Evolutionary conservation across 1,140 invertebrate species (phyloP).

Genomic region (Aleiodes sp.): DNA sequence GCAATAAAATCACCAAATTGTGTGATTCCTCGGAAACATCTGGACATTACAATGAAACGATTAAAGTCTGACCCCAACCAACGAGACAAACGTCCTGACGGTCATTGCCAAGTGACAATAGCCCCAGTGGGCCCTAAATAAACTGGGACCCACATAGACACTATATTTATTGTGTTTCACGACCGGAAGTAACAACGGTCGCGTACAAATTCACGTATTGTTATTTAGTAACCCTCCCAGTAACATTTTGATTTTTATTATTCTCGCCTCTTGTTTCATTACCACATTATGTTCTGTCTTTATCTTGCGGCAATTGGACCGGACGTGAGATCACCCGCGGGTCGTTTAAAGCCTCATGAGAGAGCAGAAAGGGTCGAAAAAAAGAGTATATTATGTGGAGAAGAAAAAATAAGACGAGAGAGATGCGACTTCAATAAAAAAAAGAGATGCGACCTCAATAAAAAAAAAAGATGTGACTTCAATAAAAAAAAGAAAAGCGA

Average conservation of each 20-base stretch:
- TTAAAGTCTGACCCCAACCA: background rate
- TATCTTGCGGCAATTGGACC: conserved; percentile 42
- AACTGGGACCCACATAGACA: background rate
- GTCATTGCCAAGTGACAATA: conserved; percentile 19
- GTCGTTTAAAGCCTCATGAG: conserved; percentile 45
- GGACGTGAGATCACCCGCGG: conserved; percentile 55
- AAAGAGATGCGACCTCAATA: too few species aligned
- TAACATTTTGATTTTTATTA: conserved; percentile 42
- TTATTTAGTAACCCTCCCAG: conserved; percentile 53
- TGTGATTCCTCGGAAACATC: background rate
- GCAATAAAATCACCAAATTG: too few species aligned
- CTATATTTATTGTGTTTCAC: background rate
- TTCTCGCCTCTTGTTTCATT: conserved; percentile 35
- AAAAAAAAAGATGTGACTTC: too few species aligned
- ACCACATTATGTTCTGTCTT: background rate
- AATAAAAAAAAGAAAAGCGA: conserved; percentile 30
- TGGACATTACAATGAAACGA: background rate
- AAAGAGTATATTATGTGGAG: too few species aligned
- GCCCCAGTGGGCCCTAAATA: background rate
- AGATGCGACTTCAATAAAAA: conserved; percentile 27
- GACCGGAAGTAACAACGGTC: conserved; percentile 53
- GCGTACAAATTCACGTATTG: conserved; percentile 55
- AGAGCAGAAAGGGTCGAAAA: conserved; percentile 35
- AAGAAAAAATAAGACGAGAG: conserved; percentile 47
- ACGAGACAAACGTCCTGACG: background rate